Evolutionary conservation across 2,797 vertebrate genomes (phyloP).

Genomic region (Parotocinclus haroldoi): DNA sequence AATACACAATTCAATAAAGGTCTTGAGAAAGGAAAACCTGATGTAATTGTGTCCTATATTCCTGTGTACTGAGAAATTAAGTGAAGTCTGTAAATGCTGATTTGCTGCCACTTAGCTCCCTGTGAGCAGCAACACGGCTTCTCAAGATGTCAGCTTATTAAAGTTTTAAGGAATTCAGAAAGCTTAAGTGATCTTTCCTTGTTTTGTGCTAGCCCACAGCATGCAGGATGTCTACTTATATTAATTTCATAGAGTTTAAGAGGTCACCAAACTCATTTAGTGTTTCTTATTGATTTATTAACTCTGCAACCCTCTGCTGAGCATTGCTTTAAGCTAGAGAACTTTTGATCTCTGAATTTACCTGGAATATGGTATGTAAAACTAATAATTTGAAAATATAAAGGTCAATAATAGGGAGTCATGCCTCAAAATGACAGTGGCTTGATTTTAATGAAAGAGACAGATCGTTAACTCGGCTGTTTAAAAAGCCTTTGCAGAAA

Average conservation of each 20-base stretch:
- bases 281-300: slow-evolving; percentile 93
- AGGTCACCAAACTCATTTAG: slow-evolving; percentile 91
- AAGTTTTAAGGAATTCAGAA: slow-evolving; percentile 90
- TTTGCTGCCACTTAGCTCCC: slow-evolving; percentile 76
- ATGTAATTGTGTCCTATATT: slow-evolving; percentile 51
- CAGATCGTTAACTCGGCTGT: slow-evolving; percentile 46
- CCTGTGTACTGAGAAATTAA: slow-evolving; percentile 73
- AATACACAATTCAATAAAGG: too few species aligned
- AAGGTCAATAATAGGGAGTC: slow-evolving; percentile 44
- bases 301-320: slow-evolving; percentile 75
- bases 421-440: slow-evolving; percentile 61
- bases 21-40: too few species aligned
- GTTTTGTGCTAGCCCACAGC: slow-evolving; percentile 76
- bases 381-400: slow-evolving; percentile 54
- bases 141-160: slow-evolving; percentile 89
- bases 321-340: slow-evolving; percentile 71
- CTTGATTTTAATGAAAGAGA: slow-evolving; percentile 58
- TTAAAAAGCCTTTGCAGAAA: slow-evolving; percentile 50
- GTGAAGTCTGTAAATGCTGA: slow-evolving; percentile 80
- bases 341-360: slow-evolving; percentile 67
- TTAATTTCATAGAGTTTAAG: slow-evolving; percentile 97
- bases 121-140: slow-evolving; percentile 82
- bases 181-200: slow-evolving; percentile 87
- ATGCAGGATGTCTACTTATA: slow-evolving; percentile 91
- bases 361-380: slow-evolving; percentile 65